Base-by-base conservation (phyloP, 2,113 vertebrate genomes). In the Cisticola juncidis region DNA sequence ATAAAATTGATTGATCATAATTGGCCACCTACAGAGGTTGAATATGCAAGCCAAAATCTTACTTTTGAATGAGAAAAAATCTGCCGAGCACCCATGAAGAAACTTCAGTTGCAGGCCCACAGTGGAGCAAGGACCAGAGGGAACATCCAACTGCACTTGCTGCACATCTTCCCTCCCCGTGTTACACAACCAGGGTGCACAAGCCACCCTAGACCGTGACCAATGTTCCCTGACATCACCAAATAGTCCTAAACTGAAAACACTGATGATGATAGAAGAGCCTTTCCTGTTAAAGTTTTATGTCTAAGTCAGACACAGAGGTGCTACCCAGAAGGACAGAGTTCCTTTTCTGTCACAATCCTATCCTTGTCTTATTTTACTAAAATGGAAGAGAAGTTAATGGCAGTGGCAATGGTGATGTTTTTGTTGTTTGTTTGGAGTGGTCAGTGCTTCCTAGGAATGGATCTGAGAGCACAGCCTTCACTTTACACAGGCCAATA, bases 131-230 rank as follows among this genome's bases (percentile, higher is more conserved):
- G 35, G 29, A 74, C 4, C 9, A 9, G 26, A 21, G 7, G 3
- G 6, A 38, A 15, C 3, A 1, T 2, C 2, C 2, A 79, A 17
- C 23, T 5, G 0, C 28, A 18, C 13, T 61, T 3, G 1, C 28
- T 81, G 48, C 28, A 56, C 6, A 23, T 2, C 29, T 54, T 57
- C 22, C 15, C 9, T 66, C 38, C 33, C 24, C 0, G 0, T 54
- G 57, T 38, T 36, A 35, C 7, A 18, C 38, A 84, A 4, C 5
- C 5, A 5, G 21, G 20, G 8, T 0, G 0, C 18, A 65, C 29
- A 65, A 28, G 17, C 19, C 45, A 33, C 8, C 9, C 26, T 6
- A 23, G 23, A 18, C n/a, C 56, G 21, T n/a, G n/a, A 33, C 12
- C 36, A 66, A 3, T 11, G 28, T 4, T 64, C 47, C 14, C 23